A percentile compares a stretch with the other conserved stretches of the same genome.
Conservation (phyloP, 2,888 invertebrate genomes). For the Cyclophora albipunctata region DNA sequence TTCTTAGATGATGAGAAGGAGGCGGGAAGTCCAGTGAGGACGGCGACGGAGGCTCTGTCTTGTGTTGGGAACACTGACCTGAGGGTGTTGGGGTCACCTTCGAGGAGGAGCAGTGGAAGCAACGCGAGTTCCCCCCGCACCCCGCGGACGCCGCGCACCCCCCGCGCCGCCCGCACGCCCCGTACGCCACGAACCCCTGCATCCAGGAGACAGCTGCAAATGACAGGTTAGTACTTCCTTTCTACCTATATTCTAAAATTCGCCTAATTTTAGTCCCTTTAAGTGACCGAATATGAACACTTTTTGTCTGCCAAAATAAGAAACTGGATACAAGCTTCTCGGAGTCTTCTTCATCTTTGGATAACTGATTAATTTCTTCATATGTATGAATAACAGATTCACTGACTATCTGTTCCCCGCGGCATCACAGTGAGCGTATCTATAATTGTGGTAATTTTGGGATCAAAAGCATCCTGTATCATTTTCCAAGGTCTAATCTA, state of each 20-base stretch:
- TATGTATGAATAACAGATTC: no score
- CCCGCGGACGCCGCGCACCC: conserved; percentile 53
- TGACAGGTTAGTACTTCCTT: conserved; percentile 60
- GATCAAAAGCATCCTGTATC: no score
- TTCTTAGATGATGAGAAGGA: conserved; percentile 61
- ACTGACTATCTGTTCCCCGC: no score
- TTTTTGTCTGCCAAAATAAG: neutral
- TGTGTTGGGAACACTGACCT: conserved; percentile 62
- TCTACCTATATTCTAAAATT: neutral
- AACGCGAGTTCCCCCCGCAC: conserved; percentile 49
- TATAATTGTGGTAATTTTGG: no score
- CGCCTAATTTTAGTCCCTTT: neutral
- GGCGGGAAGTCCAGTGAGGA: conserved; percentile 50
- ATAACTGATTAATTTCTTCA: no score
- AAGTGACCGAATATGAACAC: no score
- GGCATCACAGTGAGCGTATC: no score
- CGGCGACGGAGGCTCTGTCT: conserved; percentile 54
- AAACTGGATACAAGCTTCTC: conserved; percentile 5
- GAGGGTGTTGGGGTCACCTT: conserved; percentile 57
- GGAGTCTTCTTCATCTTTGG: no score
- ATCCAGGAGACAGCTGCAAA: conserved; percentile 69
- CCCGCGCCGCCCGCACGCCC: conserved; percentile 52
- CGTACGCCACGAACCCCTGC: conserved; percentile 65
- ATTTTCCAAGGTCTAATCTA: no score
- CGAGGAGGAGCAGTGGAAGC: conserved; percentile 43